Percentiles rank a stretch among this genome's conserved stretches.
Evolutionary conservation across 2,888 invertebrate species (phyloP).

Genomic region (Stictocephala bisonia): DNA sequence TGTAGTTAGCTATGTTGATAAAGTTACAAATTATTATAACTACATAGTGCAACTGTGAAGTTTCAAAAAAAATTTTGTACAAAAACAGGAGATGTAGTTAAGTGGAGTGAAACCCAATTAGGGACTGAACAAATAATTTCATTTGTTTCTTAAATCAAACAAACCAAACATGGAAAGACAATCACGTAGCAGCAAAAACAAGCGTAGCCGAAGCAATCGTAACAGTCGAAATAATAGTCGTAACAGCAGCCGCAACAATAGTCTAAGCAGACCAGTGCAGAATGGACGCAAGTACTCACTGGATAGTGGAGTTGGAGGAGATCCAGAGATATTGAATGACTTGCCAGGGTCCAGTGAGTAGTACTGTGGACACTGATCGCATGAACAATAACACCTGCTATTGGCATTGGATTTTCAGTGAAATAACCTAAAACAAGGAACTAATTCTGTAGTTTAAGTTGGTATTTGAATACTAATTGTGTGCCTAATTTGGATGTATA

Average conservation of each 20-base stretch:
- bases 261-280: slow-evolving; percentile 35
- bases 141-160: background rate
- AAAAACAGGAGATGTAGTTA: background rate
- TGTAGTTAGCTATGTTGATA: too few relatives aligned
- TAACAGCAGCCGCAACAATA: slow-evolving; percentile 45
- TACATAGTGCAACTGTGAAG: too few relatives aligned
- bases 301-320: slow-evolving; percentile 16
- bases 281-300: slow-evolving; percentile 38
- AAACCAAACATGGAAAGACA: slow-evolving; percentile 39
- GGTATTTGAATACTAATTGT: too few relatives aligned
- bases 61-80: background rate
- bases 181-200: slow-evolving; percentile 40
- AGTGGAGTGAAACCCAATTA: background rate
- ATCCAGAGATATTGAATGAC: slow-evolving; percentile 18
- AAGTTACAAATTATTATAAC: background rate
- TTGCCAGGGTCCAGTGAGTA: slow-evolving; percentile 41
- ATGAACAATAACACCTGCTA: too few relatives aligned
- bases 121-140: background rate
- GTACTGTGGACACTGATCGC: too few relatives aligned
- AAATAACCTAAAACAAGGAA: too few relatives aligned
- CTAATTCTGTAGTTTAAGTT: too few relatives aligned
- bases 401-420: too few relatives aligned
- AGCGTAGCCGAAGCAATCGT: slow-evolving; percentile 44
- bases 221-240: slow-evolving; percentile 46
- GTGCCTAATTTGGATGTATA: too few relatives aligned